These are phyloP conservation scores for Terebella lapidaria DNA, from an alignment of 2,888 invertebrate species.

Conservation along the genomic window DNA sequence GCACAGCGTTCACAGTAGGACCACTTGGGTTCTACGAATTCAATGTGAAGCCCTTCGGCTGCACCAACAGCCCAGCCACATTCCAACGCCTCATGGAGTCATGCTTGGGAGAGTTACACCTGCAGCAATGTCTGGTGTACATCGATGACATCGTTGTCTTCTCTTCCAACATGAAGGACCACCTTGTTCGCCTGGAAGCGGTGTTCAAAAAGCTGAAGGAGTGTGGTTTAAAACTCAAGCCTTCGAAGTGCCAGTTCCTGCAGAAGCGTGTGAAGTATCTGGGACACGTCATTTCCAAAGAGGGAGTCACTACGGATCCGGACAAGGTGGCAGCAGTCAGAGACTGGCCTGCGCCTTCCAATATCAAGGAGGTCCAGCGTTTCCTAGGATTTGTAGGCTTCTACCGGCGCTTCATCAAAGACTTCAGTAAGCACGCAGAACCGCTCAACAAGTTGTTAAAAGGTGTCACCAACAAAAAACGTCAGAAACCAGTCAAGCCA, in stretches of 20 bases:
- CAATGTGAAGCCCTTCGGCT: neutral
- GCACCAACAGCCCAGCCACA: neutral
- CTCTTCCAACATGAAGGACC: neutral
- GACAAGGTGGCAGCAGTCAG: neutral
- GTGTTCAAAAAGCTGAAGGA: neutral
- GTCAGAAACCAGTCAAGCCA: too few relatives aligned
- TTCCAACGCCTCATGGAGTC: constrained; percentile 1
- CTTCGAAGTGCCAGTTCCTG: too few relatives aligned
- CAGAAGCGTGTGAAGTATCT: too few relatives aligned
- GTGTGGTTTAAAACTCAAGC: too few relatives aligned
- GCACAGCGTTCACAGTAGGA: constrained; percentile 10
- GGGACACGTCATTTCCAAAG: neutral
- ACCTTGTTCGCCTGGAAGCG: neutral
- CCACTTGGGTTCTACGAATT: neutral
- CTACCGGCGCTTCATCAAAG: neutral
- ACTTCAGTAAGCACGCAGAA: too few relatives aligned
- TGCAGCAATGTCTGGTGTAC: too few relatives aligned
- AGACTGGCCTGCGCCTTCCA: neutral
- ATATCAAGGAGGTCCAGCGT: neutral
- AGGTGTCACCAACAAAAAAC: too few relatives aligned
- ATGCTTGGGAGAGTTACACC: too few relatives aligned
- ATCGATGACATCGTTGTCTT: neutral
- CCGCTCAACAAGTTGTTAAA: too few relatives aligned
- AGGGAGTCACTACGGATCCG: neutral
- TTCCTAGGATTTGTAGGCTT: neutral